Base-by-base conservation (phyloP, 2,888 invertebrate species). In the Lasioglossum calceatum region DNA sequence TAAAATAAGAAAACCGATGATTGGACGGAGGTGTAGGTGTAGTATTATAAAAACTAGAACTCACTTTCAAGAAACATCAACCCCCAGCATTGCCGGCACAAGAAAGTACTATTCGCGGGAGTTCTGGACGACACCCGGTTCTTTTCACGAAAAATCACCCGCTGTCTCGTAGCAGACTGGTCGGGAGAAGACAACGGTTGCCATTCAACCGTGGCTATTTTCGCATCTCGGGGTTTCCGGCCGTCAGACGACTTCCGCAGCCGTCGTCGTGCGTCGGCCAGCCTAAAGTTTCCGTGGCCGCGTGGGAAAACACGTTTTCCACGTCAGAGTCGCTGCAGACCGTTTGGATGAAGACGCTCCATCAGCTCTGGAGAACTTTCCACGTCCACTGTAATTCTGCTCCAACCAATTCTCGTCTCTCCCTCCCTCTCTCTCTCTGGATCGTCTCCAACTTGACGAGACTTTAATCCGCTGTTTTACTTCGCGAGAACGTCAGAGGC, bases 221-320 rank as follows among this genome's bases (percentile, higher is more conserved):
- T 67, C 67, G 67, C 36, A 32, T 19, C 67, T 32, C 16, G 67
- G 19, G 19, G 16, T 67, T 67, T 67, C 67, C 36, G 32, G 32
- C 39, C n/a, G 54, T 39, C 39, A 7, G 42, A 75, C 77, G 23
- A 61, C 74, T 74, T 70, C 77, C 71, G 61, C 54, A n/a, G 74
- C 36, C 67, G 27, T 0, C n/a, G 42, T 27, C 32, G n/a, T 42
- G 32, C 77, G 2, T 8, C 23, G 67, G 4, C 12, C 64, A 14
- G 23, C 2, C 16, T 27, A 42, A 84, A 74, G 14, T 44, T 79
- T 76, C 10, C 77, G 10, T 47, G 50, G 50, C 27, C 58, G 50
- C 58, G 44, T 71, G 74, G 85, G 79, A 78, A 44, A 75, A 84
- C 61, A 50, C 77, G 71, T 75, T 75, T 54, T 5, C 50, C n/a